Evolutionary conservation across 2,888 invertebrate species (phyloP).

Genomic region (Galeopsomyia nigrocyanea): DNA sequence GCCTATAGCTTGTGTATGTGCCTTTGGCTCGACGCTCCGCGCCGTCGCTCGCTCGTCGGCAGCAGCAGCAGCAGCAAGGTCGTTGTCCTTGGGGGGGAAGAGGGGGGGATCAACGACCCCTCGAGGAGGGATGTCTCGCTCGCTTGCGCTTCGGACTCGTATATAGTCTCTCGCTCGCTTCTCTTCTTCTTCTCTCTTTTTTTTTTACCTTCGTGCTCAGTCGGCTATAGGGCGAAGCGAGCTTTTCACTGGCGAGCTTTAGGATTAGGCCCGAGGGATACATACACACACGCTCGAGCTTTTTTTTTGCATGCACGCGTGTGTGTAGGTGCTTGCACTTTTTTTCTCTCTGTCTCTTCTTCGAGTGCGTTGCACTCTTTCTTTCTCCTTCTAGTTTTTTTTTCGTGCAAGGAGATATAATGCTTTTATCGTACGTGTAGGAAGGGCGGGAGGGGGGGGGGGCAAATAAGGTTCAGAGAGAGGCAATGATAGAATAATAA

Average conservation of each 20-base stretch:
- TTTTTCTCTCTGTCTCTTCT: not conserved
- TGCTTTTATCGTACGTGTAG: too few species aligned
- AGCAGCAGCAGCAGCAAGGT: slow-evolving; percentile 68
- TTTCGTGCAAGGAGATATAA: too few species aligned
- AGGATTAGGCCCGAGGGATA: slow-evolving; percentile 27
- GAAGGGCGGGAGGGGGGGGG: too few species aligned
- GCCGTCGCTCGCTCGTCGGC: too few species aligned
- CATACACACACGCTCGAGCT: not conserved
- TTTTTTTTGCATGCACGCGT: too few species aligned
- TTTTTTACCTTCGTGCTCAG: not conserved
- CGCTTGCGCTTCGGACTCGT: not conserved
- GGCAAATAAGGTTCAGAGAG: too few species aligned
- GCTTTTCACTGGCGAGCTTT: slow-evolving; percentile 12
- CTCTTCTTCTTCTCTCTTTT: slow-evolving; percentile 7
- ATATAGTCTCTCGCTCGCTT: not conserved
- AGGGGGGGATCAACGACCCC: slow-evolving; percentile 69
- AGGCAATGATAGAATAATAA: too few species aligned
- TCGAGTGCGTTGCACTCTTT: not conserved
- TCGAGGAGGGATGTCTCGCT: slow-evolving; percentile 58
- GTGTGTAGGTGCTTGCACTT: too few species aligned
- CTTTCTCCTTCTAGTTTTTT: too few species aligned
- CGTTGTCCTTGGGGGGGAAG: slow-evolving; percentile 67
- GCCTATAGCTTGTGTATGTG: not conserved
- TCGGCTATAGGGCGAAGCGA: not conserved
- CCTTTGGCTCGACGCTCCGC: slow-evolving; percentile 50